phyloP scores from a whole-genome alignment of 2,888 invertebrate genomes.

The Chouioia cunea region DNA sequence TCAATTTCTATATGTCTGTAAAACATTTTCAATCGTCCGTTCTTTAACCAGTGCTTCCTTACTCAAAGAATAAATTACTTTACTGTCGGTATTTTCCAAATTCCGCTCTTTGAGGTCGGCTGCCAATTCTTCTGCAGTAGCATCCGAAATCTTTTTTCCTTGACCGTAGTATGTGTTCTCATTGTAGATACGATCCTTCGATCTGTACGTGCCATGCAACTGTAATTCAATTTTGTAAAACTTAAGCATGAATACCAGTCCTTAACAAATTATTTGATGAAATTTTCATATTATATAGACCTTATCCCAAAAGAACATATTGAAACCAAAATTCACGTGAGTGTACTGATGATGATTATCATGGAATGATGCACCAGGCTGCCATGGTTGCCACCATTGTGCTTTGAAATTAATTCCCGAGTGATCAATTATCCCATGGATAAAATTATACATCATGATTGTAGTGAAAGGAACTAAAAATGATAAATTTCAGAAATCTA shows the following conservation, averaged over 20 bases:
- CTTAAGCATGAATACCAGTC: no score
- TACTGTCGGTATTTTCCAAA: slow-evolving; percentile 69
- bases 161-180: slow-evolving; percentile 77
- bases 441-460: slow-evolving; percentile 74
- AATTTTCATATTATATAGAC: slow-evolving; percentile 60
- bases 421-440: slow-evolving; percentile 82
- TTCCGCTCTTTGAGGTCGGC: slow-evolving; percentile 68
- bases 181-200: slow-evolving; percentile 75
- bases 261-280: no score
- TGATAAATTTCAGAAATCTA: no score
- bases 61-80: slow-evolving; percentile 60
- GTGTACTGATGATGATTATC: slow-evolving; percentile 85
- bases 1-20: no score
- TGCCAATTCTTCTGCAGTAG: slow-evolving; percentile 70
- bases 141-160: slow-evolving; percentile 70
- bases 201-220: slow-evolving; percentile 79
- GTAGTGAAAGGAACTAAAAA: slow-evolving; percentile 68
- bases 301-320: slow-evolving; percentile 78
- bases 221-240: slow-evolving; percentile 60
- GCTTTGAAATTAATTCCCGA: slow-evolving; percentile 81
- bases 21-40: background rate
- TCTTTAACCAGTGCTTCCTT: slow-evolving; percentile 23
- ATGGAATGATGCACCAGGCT: slow-evolving; percentile 81
- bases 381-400: slow-evolving; percentile 83
- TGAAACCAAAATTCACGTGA: slow-evolving; percentile 83